A percentile compares a stretch with the other conserved stretches of the same genome.
Conservation (phyloP, 2,888 invertebrate genomes). For the Deladenus siricidicola region DNA sequence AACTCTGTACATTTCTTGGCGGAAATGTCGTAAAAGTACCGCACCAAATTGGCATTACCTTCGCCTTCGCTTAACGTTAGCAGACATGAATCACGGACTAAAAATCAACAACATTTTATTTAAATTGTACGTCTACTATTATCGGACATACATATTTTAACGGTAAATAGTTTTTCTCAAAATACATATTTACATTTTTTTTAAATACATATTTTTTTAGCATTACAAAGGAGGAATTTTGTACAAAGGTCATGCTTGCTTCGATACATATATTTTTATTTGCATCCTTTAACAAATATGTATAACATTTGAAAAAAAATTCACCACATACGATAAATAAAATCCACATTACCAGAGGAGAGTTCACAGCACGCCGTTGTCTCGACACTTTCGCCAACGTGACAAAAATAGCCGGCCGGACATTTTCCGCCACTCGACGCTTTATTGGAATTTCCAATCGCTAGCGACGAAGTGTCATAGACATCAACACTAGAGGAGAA, state of each 20-base stretch:
- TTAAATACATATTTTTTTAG: too few relatives aligned
- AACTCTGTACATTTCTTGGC: conserved; percentile 47
- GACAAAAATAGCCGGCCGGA: conserved; percentile 49
- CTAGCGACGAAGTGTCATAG: neutral
- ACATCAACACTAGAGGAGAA: neutral
- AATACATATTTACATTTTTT: too few relatives aligned
- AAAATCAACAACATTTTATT: conserved; percentile 18
- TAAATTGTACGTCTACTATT: too few relatives aligned
- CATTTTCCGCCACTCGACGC: conserved; percentile 31
- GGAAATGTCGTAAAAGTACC: conserved; percentile 50
- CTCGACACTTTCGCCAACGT: conserved; percentile 46
- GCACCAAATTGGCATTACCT: conserved; percentile 38
- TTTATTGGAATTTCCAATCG: neutral
- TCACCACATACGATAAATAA: too few relatives aligned
- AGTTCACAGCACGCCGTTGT: conserved; percentile 49
- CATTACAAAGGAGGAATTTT: too few relatives aligned
- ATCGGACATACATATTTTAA: too few relatives aligned
- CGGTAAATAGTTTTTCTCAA: too few relatives aligned
- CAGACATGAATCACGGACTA: conserved; percentile 46
- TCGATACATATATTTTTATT: too few relatives aligned
- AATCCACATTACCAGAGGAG: conserved; percentile 42
- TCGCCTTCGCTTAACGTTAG: conserved; percentile 45
- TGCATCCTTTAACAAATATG: too few relatives aligned
- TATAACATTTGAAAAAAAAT: too few relatives aligned
- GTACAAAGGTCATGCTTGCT: too few relatives aligned